phyloP scores from a whole-genome alignment of 2,888 invertebrate genomes.

The Chaetogeoica ovagalla region DNA sequence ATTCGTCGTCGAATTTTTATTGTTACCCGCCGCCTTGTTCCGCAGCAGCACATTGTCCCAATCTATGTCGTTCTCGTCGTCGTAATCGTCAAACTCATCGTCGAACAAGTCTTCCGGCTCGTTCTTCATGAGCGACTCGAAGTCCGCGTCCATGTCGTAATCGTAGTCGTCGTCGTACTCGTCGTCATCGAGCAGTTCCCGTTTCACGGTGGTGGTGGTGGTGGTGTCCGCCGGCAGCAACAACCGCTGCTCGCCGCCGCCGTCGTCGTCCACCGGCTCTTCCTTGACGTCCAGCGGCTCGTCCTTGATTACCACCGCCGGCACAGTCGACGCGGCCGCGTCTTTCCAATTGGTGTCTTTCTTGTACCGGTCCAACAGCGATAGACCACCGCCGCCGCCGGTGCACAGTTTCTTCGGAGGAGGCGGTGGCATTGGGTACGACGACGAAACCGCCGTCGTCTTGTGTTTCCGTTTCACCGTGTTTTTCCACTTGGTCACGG shows the following conservation, averaged over 20 bases:
- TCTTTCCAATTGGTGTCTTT: slow-evolving; percentile 23
- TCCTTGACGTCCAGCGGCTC: slow-evolving; percentile 9
- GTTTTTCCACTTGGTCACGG: slow-evolving; percentile 48
- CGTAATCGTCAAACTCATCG: slow-evolving; percentile 38
- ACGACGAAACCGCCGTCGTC: not conserved
- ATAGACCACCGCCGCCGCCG: slow-evolving; percentile 30
- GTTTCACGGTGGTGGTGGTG: not conserved
- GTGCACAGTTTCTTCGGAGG: slow-evolving; percentile 36
- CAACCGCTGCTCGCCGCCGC: not conserved
- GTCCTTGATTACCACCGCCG: not conserved
- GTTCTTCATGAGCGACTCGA: slow-evolving; percentile 41
- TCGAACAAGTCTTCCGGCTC: slow-evolving; percentile 44
- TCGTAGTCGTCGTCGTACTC: slow-evolving; percentile 28
- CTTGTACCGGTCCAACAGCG: slow-evolving; percentile 41
- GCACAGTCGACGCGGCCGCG: too few species aligned
- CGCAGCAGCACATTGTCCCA: slow-evolving; percentile 39
- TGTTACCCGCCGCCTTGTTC: too few species aligned
- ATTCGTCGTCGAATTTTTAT: not conserved
- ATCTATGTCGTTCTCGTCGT: slow-evolving; percentile 39
- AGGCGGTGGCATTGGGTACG: slow-evolving; percentile 44
- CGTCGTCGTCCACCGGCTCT: slow-evolving; percentile 29
- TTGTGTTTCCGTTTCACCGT: slow-evolving; percentile 45
- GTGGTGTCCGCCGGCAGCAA: too few species aligned
- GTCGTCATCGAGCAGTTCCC: not conserved
- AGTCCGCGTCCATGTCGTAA: slow-evolving; percentile 45